These are phyloP conservation scores for Chelonia mydas DNA, from an alignment of 2,797 vertebrate genomes.

Conservation along the genomic window DNA sequence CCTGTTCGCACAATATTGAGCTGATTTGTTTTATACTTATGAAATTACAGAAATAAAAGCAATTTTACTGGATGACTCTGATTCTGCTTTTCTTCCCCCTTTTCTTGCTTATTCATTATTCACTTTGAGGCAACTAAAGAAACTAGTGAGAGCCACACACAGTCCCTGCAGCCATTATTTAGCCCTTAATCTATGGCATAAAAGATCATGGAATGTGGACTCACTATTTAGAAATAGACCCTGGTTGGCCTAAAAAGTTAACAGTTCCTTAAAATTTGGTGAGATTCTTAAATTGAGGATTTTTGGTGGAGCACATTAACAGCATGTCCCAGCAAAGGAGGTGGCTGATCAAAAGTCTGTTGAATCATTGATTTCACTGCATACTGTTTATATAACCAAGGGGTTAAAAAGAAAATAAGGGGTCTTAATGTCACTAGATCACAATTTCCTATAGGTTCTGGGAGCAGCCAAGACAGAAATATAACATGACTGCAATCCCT, in stretches of 20 bases:
- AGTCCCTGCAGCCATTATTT: slow-evolving; percentile 66
- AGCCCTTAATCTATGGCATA: slow-evolving; percentile 52
- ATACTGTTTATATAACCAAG: background rate
- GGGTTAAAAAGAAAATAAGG: background rate
- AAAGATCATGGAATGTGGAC: slow-evolving; percentile 49
- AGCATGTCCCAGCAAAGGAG: background rate
- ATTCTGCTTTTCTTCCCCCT: background rate
- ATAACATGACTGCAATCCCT: slow-evolving; percentile 6
- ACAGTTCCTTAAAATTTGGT: background rate
- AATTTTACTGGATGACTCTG: slow-evolving; percentile 62
- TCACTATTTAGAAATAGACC: background rate
- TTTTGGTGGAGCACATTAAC: background rate
- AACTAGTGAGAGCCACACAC: background rate
- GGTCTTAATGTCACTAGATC: slow-evolving; percentile 39
- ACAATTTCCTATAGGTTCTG: slow-evolving; percentile 71
- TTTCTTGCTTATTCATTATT: background rate
- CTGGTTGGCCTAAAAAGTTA: no score
- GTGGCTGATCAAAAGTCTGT: background rate
- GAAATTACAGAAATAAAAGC: slow-evolving; percentile 74
- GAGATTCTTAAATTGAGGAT: background rate
- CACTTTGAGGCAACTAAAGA: slow-evolving; percentile 35
- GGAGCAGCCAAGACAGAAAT: slow-evolving; percentile 71
- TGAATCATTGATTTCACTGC: background rate
- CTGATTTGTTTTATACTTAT: slow-evolving; percentile 74
- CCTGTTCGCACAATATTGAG: slow-evolving; percentile 67